Evolutionary conservation across 2,888 invertebrate species (phyloP), one percentile per base, ranked within the genome.

Genomic region (Drosophila infuscata): DNA sequence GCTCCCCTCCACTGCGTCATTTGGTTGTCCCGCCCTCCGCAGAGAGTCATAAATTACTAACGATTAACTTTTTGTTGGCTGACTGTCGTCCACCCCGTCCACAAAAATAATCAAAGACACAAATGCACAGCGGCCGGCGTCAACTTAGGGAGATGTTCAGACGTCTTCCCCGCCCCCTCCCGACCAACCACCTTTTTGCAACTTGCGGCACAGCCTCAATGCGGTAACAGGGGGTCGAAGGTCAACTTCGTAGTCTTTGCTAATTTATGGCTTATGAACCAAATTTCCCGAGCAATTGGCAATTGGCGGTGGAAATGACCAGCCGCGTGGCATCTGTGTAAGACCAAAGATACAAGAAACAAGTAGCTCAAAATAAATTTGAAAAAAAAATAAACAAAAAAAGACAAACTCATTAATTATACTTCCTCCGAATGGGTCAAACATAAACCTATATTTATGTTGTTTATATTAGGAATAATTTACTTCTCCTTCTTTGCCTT

Each of bases 21-120:
- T 46, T 25, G 46, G 25, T 25, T 46, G 46, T 56, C 61, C 53
- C 61, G 72, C 51, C 74, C 77, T 81, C 66, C 70, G 38, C 41
- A 46, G 67, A 84, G 77, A 70, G 69, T 73, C 86, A 88, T 88
- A 88, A 90, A 88, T 88, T 84, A 90, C 83, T 76, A 82, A 70
- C 87, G 88, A 88, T 88, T 90, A 88, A 88, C 88, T 88, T 84
- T 89, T 79, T 83, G 79, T 79, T 52, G 60, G 65, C 68, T 63
- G 67, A 29, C 60, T 59, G 69, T 70, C 71, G 57, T n/a, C 46
- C 30, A 8, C 43, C 53, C 66, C 62, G 49, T 70, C 48, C 68
- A 64, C 70, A 79, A 82, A 79, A 82, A 82, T 82, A 82, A 82
- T 82, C 82, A 82, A 82, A 79, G 82, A 81, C 74, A 79, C 76